Evolutionary conservation across 2,797 vertebrate genomes (phyloP).

Genomic region (Heterohyrax brucei): DNA sequence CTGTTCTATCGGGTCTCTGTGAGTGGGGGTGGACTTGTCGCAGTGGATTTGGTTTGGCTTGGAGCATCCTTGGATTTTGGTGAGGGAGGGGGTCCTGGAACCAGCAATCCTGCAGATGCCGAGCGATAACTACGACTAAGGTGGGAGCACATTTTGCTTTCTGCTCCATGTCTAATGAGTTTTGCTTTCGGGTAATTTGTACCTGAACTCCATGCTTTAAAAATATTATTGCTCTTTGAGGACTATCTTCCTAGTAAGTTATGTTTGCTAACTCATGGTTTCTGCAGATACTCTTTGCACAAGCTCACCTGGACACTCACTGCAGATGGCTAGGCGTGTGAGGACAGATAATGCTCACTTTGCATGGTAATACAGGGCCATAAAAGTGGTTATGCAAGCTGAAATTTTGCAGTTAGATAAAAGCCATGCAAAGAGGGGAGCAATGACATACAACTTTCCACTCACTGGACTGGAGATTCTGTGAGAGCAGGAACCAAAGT

Average conservation of each 20-base stretch:
- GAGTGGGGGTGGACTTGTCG: too few relatives aligned
- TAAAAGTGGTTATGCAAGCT: neutral
- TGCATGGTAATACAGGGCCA: neutral
- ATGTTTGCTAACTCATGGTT: neutral
- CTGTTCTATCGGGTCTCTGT: too few relatives aligned
- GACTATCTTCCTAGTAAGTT: neutral
- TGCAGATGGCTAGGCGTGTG: neutral
- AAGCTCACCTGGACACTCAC: neutral
- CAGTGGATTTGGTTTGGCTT: too few relatives aligned
- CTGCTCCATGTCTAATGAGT: neutral
- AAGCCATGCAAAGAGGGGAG: neutral
- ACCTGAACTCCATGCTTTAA: slow-evolving; percentile 6
- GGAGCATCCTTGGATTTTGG: too few relatives aligned
- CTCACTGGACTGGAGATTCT: neutral
- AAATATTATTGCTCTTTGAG: slow-evolving; percentile 10
- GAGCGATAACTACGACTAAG: neutral
- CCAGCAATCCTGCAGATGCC: too few relatives aligned
- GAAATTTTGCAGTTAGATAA: neutral
- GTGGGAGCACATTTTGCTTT: neutral
- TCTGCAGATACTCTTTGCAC: neutral
- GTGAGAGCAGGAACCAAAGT: neutral
- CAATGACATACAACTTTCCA: neutral
- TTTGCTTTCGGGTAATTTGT: slow-evolving; percentile 30
- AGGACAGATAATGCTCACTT: neutral
- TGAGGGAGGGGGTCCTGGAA: too few relatives aligned